These are phyloP conservation scores for Uromys caudimaculatus DNA, from an alignment of 2,797 vertebrate species.

Conservation along the genomic window DNA sequence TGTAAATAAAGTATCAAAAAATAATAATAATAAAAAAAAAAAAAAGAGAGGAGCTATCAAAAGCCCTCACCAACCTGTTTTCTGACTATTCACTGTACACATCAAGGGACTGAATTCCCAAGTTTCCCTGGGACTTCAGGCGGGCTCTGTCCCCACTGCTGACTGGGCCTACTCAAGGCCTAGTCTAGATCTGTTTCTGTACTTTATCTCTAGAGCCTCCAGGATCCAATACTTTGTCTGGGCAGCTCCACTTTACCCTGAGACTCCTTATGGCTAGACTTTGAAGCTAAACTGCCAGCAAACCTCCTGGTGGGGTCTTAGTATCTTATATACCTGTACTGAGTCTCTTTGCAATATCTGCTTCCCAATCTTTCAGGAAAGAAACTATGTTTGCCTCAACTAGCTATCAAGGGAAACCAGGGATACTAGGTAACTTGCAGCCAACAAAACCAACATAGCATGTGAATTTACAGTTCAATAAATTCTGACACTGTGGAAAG, in stretches of 20 bases:
- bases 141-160: not conserved
- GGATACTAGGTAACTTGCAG: not conserved
- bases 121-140: not conserved
- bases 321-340: not conserved
- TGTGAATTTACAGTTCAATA: not conserved
- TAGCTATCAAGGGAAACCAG: not conserved
- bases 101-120: not conserved
- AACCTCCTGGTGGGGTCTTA: not conserved
- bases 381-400: not conserved
- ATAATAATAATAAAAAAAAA: too few relatives aligned
- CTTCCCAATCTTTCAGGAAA: not conserved
- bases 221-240: not conserved
- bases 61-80: not conserved
- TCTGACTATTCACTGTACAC: not conserved
- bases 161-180: not conserved
- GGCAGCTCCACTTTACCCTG: not conserved
- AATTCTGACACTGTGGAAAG: not conserved
- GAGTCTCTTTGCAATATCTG: not conserved
- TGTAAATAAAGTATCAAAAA: too few relatives aligned
- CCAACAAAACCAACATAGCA: not conserved
- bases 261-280: not conserved
- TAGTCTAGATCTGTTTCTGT: not conserved
- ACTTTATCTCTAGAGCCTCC: not conserved
- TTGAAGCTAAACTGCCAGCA: not conserved
- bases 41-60: not conserved